These are phyloP conservation scores for Ostrea edulis DNA, from an alignment of 1,140 invertebrate species.

Conservation along the genomic window DNA sequence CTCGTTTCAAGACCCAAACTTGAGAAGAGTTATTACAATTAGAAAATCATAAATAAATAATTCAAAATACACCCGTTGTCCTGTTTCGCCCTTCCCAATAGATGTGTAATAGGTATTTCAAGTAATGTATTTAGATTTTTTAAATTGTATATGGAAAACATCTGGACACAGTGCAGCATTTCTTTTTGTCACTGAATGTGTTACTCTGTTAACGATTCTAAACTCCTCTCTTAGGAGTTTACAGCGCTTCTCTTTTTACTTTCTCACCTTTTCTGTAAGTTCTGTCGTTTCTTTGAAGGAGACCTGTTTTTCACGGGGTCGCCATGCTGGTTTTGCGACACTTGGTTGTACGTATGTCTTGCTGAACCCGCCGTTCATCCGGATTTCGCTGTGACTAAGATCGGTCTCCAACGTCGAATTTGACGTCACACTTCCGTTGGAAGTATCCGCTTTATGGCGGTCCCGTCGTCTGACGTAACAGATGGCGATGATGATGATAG, in stretches of 20 bases:
- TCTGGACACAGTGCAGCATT: not conserved
- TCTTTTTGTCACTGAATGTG: not conserved
- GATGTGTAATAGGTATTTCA: not conserved
- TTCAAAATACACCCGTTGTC: not conserved
- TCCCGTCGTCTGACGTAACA: conserved; percentile 67
- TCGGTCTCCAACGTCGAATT: conserved; percentile 54
- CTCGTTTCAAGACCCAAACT: not conserved
- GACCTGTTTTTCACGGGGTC: conserved; percentile 6
- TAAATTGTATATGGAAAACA: not conserved
- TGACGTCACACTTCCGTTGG: conserved; percentile 48
- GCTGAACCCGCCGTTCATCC: conserved; percentile 11
- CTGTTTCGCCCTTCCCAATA: not conserved
- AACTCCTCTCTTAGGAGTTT: not conserved
- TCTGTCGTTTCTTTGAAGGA: conserved; percentile 17
- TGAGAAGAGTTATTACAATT: not conserved
- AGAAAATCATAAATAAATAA: not conserved
- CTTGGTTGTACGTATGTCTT: conserved; percentile 31
- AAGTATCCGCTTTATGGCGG: conserved; percentile 37
- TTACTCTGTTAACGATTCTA: not conserved
- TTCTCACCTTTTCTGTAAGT: conserved; percentile 22
- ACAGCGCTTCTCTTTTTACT: not conserved
- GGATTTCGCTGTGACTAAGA: conserved; percentile 42
- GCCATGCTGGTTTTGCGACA: conserved; percentile 35
- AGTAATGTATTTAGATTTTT: not conserved
- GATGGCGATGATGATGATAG: conserved; percentile 70